These are phyloP conservation scores for Chloroclystis v-ata DNA, from an alignment of 2,888 invertebrate genomes.

Conservation along the genomic window DNA sequence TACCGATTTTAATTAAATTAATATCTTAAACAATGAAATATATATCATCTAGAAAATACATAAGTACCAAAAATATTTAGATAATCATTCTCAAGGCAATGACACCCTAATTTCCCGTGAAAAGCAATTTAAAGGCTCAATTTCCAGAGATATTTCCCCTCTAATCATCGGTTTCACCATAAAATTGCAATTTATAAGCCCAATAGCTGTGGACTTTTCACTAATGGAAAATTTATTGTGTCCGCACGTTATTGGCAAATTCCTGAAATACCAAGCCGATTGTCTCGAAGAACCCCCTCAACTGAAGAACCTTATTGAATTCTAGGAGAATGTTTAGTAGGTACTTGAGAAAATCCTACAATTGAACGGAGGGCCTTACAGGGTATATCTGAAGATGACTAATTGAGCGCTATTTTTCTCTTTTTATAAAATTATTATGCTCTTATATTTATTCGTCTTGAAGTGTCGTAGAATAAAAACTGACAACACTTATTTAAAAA, in stretches of 20 bases:
- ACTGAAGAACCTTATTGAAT: conserved; percentile 32
- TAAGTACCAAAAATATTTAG: too few species aligned
- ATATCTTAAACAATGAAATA: too few species aligned
- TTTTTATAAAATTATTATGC: too few species aligned
- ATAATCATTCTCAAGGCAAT: too few species aligned
- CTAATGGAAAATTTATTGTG: conserved; percentile 37
- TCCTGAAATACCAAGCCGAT: conserved; percentile 34
- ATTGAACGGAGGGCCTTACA: neutral
- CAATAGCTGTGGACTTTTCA: conserved; percentile 26
- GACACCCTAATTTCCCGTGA: neutral
- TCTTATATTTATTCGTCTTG: too few species aligned
- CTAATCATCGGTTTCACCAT: neutral
- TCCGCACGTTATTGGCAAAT: conserved; percentile 44
- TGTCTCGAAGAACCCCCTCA: conserved; percentile 33
- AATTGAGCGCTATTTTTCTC: too few species aligned
- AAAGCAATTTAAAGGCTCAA: neutral
- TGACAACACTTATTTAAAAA: too few species aligned
- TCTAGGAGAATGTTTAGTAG: conserved; percentile 15
- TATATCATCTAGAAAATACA: too few species aligned
- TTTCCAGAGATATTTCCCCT: neutral
- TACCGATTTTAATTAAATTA: too few species aligned
- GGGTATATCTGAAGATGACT: too few species aligned
- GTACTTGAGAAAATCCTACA: neutral
- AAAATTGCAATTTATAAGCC: neutral
- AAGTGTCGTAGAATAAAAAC: too few species aligned